These are phyloP conservation scores for Athalia cordata DNA, from an alignment of 2,888 invertebrate species.

Conservation along the genomic window DNA sequence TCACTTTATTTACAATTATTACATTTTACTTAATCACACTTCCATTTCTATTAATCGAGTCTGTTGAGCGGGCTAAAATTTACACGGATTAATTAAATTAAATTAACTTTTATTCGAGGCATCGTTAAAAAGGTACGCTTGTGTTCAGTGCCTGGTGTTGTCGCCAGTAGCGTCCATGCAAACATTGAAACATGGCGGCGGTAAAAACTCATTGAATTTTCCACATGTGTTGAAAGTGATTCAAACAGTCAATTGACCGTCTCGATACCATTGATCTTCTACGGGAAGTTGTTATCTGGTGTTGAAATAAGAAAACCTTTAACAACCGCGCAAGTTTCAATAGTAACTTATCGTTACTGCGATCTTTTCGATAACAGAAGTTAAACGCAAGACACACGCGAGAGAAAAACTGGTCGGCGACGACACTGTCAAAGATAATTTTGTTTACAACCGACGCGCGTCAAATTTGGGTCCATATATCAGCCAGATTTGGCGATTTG, in stretches of 20 bases:
- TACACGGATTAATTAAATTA: constrained; percentile 31
- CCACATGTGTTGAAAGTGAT: constrained; percentile 11
- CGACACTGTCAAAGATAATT: constrained; percentile 6
- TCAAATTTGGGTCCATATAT: constrained; percentile 37
- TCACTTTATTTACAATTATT: constrained; percentile 9
- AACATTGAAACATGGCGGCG: constrained; percentile 60
- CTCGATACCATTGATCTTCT: background rate
- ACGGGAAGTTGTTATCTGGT: background rate
- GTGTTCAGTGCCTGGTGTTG: constrained; percentile 2
- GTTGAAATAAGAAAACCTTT: background rate
- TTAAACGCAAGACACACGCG: background rate
- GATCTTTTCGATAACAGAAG: background rate
- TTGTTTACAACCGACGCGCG: constrained; percentile 43
- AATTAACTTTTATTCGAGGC: constrained; percentile 40
- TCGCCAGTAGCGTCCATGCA: constrained; percentile 26
- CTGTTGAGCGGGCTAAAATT: background rate
- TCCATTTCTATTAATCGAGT: background rate
- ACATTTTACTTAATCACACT: constrained; percentile 15
- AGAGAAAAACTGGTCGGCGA: background rate
- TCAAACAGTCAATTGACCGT: constrained; percentile 14
- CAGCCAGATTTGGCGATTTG: background rate
- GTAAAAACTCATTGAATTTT: constrained; percentile 31
- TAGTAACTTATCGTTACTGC: background rate
- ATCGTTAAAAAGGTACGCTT: constrained; percentile 26
- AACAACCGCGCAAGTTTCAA: too few species aligned